Conservation (phyloP, 2,113 vertebrate species). For the Potamarius usumacintae region DNA sequence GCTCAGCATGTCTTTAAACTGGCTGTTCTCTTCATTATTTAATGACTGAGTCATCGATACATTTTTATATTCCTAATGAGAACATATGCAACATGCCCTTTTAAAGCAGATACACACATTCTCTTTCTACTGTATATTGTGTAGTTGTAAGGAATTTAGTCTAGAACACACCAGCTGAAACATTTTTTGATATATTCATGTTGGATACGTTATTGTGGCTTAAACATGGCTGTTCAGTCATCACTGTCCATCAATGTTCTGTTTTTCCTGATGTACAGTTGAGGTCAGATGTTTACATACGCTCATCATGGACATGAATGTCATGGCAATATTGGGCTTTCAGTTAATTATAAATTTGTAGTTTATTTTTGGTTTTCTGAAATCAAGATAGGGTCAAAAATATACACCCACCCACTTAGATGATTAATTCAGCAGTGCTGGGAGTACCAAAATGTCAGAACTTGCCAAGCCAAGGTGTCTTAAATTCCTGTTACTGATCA, state of each 20-base stretch:
- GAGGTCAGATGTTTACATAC: too few relatives aligned
- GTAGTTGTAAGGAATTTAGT: conserved; percentile 60
- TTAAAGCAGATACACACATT: conserved; percentile 39
- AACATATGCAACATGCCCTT: conserved; percentile 71
- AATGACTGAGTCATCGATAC: conserved; percentile 48
- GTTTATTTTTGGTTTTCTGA: too few relatives aligned
- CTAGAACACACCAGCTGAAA: conserved; percentile 65
- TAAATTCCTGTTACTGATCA: too few relatives aligned
- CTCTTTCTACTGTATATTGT: conserved; percentile 33
- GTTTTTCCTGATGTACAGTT: too few relatives aligned
- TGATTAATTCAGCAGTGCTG: too few relatives aligned
- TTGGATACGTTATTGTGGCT: conserved; percentile 72
- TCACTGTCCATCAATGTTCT: conserved; percentile 52
- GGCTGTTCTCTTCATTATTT: conserved; percentile 42
- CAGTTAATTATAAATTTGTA: too few relatives aligned
- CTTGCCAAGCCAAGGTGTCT: too few relatives aligned
- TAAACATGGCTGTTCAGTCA: conserved; percentile 69
- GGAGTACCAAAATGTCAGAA: too few relatives aligned
- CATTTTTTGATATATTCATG: conserved; percentile 69
- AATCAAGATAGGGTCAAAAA: too few relatives aligned
- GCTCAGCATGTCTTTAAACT: neutral
- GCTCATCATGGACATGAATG: too few relatives aligned
- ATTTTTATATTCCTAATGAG: conserved; percentile 55
- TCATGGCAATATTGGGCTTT: too few relatives aligned
- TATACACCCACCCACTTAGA: too few relatives aligned